Percentiles rank a stretch among this genome's conserved stretches.
phyloP scores from a whole-genome alignment of 2,888 invertebrate genomes.

The Aethes cnicana region DNA sequence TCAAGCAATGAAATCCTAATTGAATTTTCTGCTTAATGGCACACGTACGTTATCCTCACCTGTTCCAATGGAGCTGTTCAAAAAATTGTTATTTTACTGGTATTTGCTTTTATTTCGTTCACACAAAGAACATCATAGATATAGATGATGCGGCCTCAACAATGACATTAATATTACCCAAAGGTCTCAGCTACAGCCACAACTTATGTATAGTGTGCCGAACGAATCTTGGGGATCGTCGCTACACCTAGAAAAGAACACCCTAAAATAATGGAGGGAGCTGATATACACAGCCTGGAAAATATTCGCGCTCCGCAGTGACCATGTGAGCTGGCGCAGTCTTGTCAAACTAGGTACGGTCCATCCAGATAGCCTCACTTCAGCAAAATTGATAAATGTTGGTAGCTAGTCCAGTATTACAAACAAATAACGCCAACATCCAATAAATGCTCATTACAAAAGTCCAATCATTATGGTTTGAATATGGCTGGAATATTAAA shows the following conservation, averaged over 20 bases:
- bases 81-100: conserved; percentile 78
- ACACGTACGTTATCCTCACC: conserved; percentile 79
- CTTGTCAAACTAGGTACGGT: conserved; percentile 56
- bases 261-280: conserved; percentile 74
- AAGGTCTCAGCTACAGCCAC: conserved; percentile 71
- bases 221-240: conserved; percentile 62
- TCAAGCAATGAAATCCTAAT: conserved; percentile 57
- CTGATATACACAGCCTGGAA: conserved; percentile 47
- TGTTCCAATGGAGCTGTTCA: conserved; percentile 80
- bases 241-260: conserved; percentile 81
- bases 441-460: conserved; percentile 74
- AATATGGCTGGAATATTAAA: conserved; percentile 82
- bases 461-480: conserved; percentile 75
- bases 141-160: conserved; percentile 73
- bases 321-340: conserved; percentile 48
- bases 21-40: conserved; percentile 59
- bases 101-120: conserved; percentile 68
- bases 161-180: conserved; percentile 78
- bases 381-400: conserved; percentile 68
- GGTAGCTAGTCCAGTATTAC: conserved; percentile 66
- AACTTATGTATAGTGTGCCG: conserved; percentile 57
- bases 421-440: conserved; percentile 77
- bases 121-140: conserved; percentile 76
- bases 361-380: conserved; percentile 58
- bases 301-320: conserved; percentile 46